Percentiles rank a stretch among this genome's conserved stretches.
These are phyloP conservation scores for Sparidentex hasta DNA, from an alignment of 2,797 vertebrate genomes.

Conservation along the genomic window DNA sequence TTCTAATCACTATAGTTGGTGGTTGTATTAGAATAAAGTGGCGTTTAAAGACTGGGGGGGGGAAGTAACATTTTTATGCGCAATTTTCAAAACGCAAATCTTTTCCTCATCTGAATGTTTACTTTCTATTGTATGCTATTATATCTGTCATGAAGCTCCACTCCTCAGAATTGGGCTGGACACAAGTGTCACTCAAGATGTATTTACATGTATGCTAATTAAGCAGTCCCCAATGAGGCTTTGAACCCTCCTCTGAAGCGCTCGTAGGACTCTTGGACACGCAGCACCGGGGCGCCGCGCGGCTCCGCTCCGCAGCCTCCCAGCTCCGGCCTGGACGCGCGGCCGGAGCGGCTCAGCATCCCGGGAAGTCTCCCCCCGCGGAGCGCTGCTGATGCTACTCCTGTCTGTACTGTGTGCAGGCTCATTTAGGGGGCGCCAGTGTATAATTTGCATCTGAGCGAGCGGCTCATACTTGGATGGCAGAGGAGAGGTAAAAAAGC, in stretches of 20 bases:
- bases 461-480: constrained; percentile 8
- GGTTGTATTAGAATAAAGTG: constrained; percentile 55
- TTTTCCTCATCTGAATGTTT: neutral
- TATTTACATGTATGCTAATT: constrained; percentile 10
- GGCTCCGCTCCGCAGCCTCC: neutral
- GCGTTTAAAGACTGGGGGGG: constrained; percentile 29
- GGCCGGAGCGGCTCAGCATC: constrained; percentile 13
- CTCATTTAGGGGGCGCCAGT: constrained; percentile 80
- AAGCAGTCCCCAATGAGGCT: neutral
- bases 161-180: neutral
- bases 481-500: neutral
- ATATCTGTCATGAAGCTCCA: neutral
- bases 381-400: constrained; percentile 1
- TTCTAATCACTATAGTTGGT: constrained; percentile 71
- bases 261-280: neutral
- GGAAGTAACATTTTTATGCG: neutral
- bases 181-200: neutral
- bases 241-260: neutral
- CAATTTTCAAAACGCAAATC: neutral
- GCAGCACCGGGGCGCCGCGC: neutral
- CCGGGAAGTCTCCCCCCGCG: neutral
- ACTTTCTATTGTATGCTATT: neutral
- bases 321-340: constrained; percentile 1
- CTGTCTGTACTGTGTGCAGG: constrained; percentile 52
- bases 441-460: constrained; percentile 65